Percentiles rank a stretch among this genome's conserved stretches.
These are phyloP conservation scores for Dermolepida albohirtum DNA, from an alignment of 2,888 invertebrate genomes.

Conservation along the genomic window DNA sequence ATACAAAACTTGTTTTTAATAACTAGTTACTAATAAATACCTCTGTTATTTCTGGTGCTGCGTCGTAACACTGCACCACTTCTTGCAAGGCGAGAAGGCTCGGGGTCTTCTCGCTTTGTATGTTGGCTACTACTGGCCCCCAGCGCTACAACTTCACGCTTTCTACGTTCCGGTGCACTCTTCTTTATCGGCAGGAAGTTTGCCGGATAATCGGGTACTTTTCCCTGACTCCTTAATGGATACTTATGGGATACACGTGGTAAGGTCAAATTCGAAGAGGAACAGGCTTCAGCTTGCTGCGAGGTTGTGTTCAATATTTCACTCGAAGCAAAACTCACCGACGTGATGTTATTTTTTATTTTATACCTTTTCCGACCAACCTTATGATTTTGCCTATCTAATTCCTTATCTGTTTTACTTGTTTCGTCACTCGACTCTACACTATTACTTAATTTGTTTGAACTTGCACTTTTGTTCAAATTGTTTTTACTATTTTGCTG, in stretches of 20 bases:
- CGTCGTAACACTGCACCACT: constrained; percentile 65
- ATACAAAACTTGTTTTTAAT: no score
- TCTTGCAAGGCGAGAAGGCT: constrained; percentile 69
- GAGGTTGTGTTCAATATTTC: constrained; percentile 12
- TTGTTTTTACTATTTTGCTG: constrained; percentile 13
- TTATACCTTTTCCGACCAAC: constrained; percentile 37
- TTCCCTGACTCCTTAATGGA: constrained; percentile 64
- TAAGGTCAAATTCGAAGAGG: constrained; percentile 27
- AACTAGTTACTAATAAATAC: constrained; percentile 48
- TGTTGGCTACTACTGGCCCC: constrained; percentile 68
- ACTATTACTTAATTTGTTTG: constrained; percentile 11
- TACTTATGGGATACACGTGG: constrained; percentile 57
- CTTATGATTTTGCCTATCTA: constrained; percentile 37
- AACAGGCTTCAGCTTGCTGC: constrained; percentile 29
- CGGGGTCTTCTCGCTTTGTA: constrained; percentile 64
- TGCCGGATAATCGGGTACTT: constrained; percentile 48
- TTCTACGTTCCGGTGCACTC: constrained; percentile 60
- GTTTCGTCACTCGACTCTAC: constrained; percentile 15
- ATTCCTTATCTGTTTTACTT: constrained; percentile 27
- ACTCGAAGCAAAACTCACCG: constrained; percentile 29
- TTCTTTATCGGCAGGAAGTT: constrained; percentile 43
- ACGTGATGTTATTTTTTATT: constrained; percentile 29
- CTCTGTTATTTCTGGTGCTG: constrained; percentile 68
- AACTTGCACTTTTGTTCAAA: constrained; percentile 23
- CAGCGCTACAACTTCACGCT: constrained; percentile 67